These are phyloP conservation scores for Orycteropus afer DNA, from an alignment of 2,113 vertebrate genomes.

Conservation along the genomic window DNA sequence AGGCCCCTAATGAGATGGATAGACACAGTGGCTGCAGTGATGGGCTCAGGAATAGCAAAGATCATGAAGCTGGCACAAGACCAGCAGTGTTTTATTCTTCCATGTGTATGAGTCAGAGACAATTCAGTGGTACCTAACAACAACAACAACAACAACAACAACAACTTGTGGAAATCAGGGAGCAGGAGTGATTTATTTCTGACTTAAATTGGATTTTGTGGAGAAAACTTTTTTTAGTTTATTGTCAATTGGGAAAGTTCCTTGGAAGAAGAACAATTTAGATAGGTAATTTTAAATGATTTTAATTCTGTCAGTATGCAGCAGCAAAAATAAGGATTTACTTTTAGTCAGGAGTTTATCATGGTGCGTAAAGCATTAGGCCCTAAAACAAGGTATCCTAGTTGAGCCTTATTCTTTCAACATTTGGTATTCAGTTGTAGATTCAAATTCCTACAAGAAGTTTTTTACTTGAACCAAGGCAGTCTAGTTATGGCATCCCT, in stretches of 20 bases:
- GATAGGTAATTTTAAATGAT: conserved; percentile 57
- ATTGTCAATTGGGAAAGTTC: not conserved
- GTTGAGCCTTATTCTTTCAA: not conserved
- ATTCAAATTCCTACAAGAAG: not conserved
- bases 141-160: too few species aligned
- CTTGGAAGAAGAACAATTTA: conserved; percentile 33
- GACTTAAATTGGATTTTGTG: conserved; percentile 13
- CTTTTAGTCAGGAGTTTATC: not conserved
- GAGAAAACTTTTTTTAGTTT: conserved; percentile 13
- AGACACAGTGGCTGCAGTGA: too few species aligned
- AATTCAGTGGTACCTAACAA: too few species aligned
- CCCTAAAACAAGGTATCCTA: not conserved
- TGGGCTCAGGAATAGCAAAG: too few species aligned
- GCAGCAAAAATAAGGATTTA: not conserved
- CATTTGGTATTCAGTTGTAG: not conserved
- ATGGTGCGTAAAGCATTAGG: not conserved
- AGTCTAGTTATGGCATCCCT: not conserved
- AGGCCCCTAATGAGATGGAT: too few species aligned
- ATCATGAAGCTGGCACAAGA: too few species aligned
- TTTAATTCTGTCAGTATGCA: not conserved
- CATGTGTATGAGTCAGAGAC: too few species aligned
- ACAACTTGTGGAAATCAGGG: conserved; percentile 25
- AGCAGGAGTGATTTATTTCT: conserved; percentile 50
- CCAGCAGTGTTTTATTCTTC: too few species aligned
- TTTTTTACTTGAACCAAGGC: not conserved